Percentiles rank a stretch among this genome's conserved stretches.
Conservation (phyloP, 2,797 vertebrate species). For the Octomys mimax region DNA sequence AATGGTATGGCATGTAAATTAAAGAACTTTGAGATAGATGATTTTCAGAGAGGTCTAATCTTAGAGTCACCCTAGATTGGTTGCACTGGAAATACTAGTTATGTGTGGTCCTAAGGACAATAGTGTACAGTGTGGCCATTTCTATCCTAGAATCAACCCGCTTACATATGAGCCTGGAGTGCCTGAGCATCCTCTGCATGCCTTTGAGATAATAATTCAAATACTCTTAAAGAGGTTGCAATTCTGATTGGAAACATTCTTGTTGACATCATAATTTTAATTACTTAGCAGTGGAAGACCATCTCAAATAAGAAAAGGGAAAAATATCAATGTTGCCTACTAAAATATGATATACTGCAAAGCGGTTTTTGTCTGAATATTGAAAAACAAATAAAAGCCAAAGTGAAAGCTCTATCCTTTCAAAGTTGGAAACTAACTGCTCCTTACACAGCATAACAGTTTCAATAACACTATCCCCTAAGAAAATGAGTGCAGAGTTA, state of each 20-base stretch:
- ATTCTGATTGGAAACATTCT: neutral
- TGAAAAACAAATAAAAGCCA: conserved; percentile 24
- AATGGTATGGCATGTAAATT: neutral
- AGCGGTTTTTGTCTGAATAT: conserved; percentile 4
- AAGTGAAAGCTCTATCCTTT: neutral
- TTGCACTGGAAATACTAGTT: neutral
- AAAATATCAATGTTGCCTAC: neutral
- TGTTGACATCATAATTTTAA: neutral
- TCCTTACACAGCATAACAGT: neutral
- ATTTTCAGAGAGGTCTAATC: neutral
- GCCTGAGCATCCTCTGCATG: neutral
- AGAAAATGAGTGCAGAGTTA: conserved; percentile 1
- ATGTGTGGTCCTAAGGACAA: accelerated
- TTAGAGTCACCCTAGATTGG: neutral
- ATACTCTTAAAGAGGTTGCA: neutral
- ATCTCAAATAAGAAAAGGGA: neutral
- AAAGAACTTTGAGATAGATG: neutral
- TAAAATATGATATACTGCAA: neutral
- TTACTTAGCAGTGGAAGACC: neutral
- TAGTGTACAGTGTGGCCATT: neutral
- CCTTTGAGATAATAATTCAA: neutral
- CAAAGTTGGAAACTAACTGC: conserved; percentile 47
- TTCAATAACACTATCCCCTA: neutral
- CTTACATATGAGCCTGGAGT: neutral
- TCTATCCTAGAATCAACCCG: neutral